These are phyloP conservation scores for Orycteropus afer DNA, from an alignment of 2,113 vertebrate species.

Conservation along the genomic window DNA sequence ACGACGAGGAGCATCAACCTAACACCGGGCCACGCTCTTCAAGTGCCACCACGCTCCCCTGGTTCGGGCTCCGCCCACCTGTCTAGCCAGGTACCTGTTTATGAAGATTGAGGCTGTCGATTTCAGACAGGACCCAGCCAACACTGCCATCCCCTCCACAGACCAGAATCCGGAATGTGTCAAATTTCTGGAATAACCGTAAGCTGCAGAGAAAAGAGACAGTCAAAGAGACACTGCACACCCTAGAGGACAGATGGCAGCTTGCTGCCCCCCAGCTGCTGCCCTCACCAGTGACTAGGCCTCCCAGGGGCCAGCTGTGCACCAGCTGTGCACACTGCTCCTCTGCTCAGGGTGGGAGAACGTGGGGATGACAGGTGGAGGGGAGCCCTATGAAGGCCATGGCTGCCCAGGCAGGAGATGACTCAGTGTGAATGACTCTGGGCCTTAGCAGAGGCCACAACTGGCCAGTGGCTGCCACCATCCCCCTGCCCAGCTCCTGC, in stretches of 20 bases:
- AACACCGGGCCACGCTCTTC: neutral
- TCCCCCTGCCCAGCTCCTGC: neutral
- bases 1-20: neutral
- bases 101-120: constrained; percentile 95
- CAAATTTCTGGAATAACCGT: constrained; percentile 98
- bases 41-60: neutral
- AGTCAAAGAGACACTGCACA: neutral
- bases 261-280: too few relatives aligned
- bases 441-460: too few relatives aligned
- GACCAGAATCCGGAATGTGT: constrained; percentile 97
- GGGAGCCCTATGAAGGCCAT: neutral
- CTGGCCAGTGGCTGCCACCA: too few relatives aligned
- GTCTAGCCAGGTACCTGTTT: constrained; percentile 90
- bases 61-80: accelerated
- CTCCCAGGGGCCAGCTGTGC: neutral
- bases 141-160: constrained; percentile 98
- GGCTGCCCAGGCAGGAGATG: accelerated
- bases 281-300: neutral
- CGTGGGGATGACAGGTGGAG: neutral
- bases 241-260: neutral
- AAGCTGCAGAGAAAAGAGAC: constrained; percentile 85
- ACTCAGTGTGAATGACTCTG: neutral
- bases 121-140: constrained; percentile 99
- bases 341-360: neutral
- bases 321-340: neutral